Evolutionary conservation across 1,140 invertebrate species (phyloP).

Genomic region (Neodiprion pinetum): DNA sequence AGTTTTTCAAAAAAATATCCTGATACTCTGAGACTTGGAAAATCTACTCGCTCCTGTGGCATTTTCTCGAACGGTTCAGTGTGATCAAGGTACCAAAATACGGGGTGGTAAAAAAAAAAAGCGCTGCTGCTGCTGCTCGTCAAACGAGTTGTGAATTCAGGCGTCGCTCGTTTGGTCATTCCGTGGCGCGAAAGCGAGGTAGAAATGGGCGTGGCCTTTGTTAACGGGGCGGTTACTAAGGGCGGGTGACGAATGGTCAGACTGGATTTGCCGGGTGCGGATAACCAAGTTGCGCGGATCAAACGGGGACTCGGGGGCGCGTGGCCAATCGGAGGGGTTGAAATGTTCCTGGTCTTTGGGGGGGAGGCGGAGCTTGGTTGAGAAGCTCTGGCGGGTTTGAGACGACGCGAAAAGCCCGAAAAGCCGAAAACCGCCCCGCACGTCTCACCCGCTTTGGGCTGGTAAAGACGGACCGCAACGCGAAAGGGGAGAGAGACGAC

Average conservation of each 20-base stretch:
- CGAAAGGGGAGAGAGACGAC: conserved; percentile 44
- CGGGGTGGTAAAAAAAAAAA: too few relatives aligned
- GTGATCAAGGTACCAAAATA: too few relatives aligned
- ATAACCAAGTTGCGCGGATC: not conserved
- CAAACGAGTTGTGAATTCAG: too few relatives aligned
- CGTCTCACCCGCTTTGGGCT: conserved; percentile 20
- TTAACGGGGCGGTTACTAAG: not conserved
- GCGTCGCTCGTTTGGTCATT: not conserved
- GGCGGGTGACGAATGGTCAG: not conserved
- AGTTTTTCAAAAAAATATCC: too few relatives aligned
- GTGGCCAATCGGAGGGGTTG: not conserved
- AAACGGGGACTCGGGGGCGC: not conserved
- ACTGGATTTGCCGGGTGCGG: not conserved
- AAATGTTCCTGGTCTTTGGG: not conserved
- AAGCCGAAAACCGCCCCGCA: too few relatives aligned
- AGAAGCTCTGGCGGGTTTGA: too few relatives aligned
- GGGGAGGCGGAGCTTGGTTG: too few relatives aligned
- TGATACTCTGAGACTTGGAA: too few relatives aligned
- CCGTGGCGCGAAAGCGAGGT: not conserved
- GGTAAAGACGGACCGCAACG: conserved; percentile 47
- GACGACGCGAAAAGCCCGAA: too few relatives aligned
- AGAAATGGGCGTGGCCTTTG: not conserved
- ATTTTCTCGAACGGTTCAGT: too few relatives aligned
- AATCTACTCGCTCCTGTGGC: too few relatives aligned
- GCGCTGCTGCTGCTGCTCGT: too few relatives aligned